Base-by-base conservation (phyloP, 2,113 vertebrate genomes). In the Ahaetulla prasina region DNA sequence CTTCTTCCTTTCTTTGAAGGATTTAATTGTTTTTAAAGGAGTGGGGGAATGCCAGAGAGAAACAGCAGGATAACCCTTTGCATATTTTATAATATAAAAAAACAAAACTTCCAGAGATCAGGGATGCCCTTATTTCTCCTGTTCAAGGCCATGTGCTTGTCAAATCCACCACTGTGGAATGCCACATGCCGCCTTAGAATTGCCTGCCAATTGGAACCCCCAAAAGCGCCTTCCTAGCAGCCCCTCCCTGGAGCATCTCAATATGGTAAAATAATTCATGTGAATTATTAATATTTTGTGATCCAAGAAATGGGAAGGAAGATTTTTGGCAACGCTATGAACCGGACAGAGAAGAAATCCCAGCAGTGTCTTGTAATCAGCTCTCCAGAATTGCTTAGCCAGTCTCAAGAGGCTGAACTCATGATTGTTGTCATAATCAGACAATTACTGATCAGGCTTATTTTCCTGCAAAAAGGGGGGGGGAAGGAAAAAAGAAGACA, bases 351-450 rank as follows among this genome's bases (percentile, higher is more conserved):
- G 50, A 85, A 89, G 86, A 49, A 47, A 88, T 54, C 60, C 91
- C 49, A n/a, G 16, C 12, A 74, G 57, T 22, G 0, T 47, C 45
- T 52, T 87, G 30, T 92, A 85, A 84, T 55, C 52, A 89, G 50
- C 27, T 92, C 47, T 89, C 68, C 87, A 89, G 91, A 92, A 45
- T 18, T 54, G 30, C 14, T 88, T 89, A 92, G 50, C 47, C 87
- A 84, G 27, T 45, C 91, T 43, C 86, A 25, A 54, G 86, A 89
- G 57, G 23, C 2, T 89, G 60, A 88, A 14, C 25, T 89, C 91
- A 89, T 43, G 87, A 39, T 85, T 39, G 35, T 43, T 43, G 74
- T 47, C 27, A n/a, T 85, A 89, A 92, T 53, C 50, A 39, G 47
- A 9, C 85, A 20, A 16, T 63, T 55, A 54, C n/a, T 16, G 52